These are phyloP conservation scores for Lasiurus cinereus DNA, from an alignment of 2,113 vertebrate genomes.

Conservation along the genomic window DNA sequence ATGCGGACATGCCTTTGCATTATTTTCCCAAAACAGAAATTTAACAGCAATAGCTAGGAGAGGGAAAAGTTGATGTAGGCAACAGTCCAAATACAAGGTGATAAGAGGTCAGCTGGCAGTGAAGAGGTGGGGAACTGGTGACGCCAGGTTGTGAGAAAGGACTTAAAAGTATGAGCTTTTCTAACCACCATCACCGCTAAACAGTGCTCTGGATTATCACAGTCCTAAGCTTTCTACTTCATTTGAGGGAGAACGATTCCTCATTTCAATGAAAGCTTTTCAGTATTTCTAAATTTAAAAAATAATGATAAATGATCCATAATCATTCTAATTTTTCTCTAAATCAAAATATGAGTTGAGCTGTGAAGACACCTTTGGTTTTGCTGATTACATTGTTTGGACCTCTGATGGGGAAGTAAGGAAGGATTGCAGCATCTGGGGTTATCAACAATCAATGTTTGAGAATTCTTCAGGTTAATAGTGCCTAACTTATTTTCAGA, in stretches of 20 bases:
- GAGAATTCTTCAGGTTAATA: neutral
- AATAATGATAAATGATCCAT: neutral
- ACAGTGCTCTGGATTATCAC: neutral
- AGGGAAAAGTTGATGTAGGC: neutral
- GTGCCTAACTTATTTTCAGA: neutral
- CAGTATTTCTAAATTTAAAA: slow-evolving; percentile 49
- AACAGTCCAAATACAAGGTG: neutral
- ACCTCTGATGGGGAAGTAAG: neutral
- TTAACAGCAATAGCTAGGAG: neutral
- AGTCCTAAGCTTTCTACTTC: neutral
- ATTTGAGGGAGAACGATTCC: neutral
- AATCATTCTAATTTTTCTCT: slow-evolving; percentile 18
- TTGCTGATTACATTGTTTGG: neutral
- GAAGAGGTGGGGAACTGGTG: neutral
- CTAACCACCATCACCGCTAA: neutral
- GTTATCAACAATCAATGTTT: neutral
- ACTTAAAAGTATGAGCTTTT: neutral
- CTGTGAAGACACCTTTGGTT: neutral
- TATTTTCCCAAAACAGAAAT: neutral
- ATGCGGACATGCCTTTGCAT: neutral
- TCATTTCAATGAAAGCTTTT: neutral
- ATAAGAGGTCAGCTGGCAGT: neutral
- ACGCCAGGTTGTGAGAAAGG: neutral
- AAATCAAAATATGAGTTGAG: neutral
- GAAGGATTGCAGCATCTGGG: neutral